phyloP scores from a whole-genome alignment of 2,888 invertebrate species.

The Apodemia zela region DNA sequence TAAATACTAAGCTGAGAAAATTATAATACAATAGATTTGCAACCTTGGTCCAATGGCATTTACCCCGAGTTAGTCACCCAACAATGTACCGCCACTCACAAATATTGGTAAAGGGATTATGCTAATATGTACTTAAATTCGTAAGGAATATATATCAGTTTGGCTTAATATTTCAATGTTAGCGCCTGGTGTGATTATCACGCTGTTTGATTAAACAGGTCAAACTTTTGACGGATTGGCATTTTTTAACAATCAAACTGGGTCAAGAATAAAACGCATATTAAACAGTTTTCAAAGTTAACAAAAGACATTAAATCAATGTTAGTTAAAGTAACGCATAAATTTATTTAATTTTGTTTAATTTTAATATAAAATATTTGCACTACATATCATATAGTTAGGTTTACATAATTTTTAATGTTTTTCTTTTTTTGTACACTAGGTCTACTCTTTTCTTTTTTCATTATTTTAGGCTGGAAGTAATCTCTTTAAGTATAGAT shows the following conservation, averaged over 20 bases:
- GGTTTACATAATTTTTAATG: too few species aligned
- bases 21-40: conserved; percentile 21
- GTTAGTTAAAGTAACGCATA: too few species aligned
- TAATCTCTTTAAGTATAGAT: too few species aligned
- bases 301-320: conserved; percentile 20
- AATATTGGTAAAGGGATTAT: conserved; percentile 5
- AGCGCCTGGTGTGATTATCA: conserved; percentile 17
- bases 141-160: not conserved
- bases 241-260: conserved; percentile 54
- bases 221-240: conserved; percentile 53
- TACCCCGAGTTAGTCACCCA: conserved; percentile 56
- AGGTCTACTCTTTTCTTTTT: too few species aligned
- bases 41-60: conserved; percentile 36
- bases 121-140: conserved; percentile 6
- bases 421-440: too few species aligned
- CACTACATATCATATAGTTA: too few species aligned
- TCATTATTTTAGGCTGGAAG: too few species aligned
- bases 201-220: conserved; percentile 32
- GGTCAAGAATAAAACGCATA: conserved; percentile 53
- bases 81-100: conserved; percentile 26
- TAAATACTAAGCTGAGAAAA: conserved; percentile 10
- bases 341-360: too few species aligned
- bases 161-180: conserved; percentile 2
- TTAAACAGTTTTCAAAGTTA: conserved; percentile 23
- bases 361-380: too few species aligned